Conservation (phyloP, 2,797 vertebrate species). For the Malacoctenus gilli region DNA sequence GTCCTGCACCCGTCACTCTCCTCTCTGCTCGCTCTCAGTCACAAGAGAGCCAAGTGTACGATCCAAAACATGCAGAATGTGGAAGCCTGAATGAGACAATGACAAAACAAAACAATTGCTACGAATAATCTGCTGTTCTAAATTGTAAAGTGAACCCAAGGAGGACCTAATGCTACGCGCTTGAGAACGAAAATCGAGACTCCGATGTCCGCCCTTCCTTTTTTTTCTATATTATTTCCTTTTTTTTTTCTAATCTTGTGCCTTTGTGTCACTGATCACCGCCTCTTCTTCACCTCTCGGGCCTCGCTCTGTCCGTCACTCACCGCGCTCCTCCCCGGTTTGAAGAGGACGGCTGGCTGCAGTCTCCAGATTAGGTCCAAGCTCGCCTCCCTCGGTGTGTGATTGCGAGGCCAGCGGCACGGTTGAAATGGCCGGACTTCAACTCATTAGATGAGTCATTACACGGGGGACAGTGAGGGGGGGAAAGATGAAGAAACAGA, state of each 20-base stretch:
- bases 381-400: slow-evolving; percentile 17
- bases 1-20: no score
- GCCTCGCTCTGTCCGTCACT: slow-evolving; percentile 5
- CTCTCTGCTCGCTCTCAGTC: no score
- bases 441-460: slow-evolving; percentile 60
- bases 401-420: slow-evolving; percentile 20
- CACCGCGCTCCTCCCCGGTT: slow-evolving; percentile 1
- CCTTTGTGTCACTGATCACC: slow-evolving; percentile 16
- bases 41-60: no score
- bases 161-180: no score
- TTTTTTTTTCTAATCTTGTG: slow-evolving; percentile 4
- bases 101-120: no score
- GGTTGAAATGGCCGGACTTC: slow-evolving; percentile 40
- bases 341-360: slow-evolving; percentile 26
- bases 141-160: no score
- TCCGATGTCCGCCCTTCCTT: not conserved
- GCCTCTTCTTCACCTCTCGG: slow-evolving; percentile 16
- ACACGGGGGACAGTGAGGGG: slow-evolving; percentile 24
- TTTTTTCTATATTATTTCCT: not conserved
- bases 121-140: no score
- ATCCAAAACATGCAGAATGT: no score
- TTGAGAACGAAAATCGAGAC: no score
- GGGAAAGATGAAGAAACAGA: slow-evolving; percentile 6
- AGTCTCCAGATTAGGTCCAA: slow-evolving; percentile 27
- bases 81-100: no score